A percentile compares a stretch with the other conserved stretches of the same genome.
phyloP scores from a whole-genome alignment of 37 sponge, comb jelly and placozoan species.

The Oopsacas minuta region DNA sequence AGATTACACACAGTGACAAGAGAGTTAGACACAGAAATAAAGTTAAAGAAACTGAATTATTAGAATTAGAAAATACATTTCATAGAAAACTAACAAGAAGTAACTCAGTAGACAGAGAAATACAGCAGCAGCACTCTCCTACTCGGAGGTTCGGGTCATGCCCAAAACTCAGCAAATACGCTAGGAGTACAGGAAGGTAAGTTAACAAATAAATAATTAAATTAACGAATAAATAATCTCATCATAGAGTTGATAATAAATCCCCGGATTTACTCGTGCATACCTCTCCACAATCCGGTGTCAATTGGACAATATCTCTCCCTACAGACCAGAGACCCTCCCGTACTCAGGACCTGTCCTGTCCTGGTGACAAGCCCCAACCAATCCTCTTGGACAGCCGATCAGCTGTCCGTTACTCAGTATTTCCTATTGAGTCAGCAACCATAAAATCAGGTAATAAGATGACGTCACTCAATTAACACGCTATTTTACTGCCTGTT shows the following conservation, averaged over 20 bases:
- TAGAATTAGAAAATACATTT: not conserved
- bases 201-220: too few species aligned
- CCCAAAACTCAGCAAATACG: constrained; percentile 9
- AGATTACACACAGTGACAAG: not conserved
- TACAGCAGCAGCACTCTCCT: not conserved
- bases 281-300: not conserved
- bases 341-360: not conserved
- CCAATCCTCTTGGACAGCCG: not conserved
- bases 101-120: not conserved
- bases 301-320: not conserved
- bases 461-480: not conserved
- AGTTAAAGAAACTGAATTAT: not conserved
- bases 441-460: not conserved
- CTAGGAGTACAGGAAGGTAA: not conserved
- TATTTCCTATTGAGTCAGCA: not conserved
- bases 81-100: not conserved
- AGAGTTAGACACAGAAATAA: not conserved
- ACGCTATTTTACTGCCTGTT: not conserved
- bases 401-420: not conserved
- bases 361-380: not conserved
- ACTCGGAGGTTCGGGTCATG: not conserved
- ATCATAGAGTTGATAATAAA: too few species aligned
- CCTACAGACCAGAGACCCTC: not conserved
- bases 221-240: too few species aligned
- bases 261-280: not conserved